Percentiles rank a stretch among this genome's conserved stretches.
phyloP scores from a whole-genome alignment of 2,113 vertebrate species.

The Daboia siamensis region DNA sequence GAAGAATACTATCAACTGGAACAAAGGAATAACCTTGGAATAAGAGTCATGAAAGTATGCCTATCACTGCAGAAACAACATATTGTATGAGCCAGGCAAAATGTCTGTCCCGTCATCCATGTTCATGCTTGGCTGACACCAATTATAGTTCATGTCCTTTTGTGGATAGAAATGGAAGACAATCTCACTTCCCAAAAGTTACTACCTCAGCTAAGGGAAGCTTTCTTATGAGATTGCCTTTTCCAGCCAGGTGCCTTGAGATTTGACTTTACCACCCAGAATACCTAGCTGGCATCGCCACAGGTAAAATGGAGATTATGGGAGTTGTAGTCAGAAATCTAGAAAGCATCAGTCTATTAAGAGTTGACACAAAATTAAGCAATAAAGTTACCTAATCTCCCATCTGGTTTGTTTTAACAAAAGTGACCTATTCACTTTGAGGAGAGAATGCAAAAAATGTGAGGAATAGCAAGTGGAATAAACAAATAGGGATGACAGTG shows the following conservation, averaged over 20 bases:
- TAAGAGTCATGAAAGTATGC: not conserved
- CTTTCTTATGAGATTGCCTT: not conserved
- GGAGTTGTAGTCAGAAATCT: not conserved
- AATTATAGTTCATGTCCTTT: not conserved
- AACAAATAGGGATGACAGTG: not conserved
- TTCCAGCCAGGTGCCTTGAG: not conserved
- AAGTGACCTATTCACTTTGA: not conserved
- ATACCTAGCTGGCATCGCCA: not conserved
- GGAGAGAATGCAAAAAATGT: not conserved
- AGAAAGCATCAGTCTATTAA: not conserved
- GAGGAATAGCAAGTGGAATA: not conserved
- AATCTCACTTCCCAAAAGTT: not conserved
- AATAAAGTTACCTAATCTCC: not conserved
- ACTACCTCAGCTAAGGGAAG: not conserved
- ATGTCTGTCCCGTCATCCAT: not conserved
- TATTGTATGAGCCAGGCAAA: not conserved
- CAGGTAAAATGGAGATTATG: not conserved
- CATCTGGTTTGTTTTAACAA: not conserved
- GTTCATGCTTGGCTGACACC: not conserved
- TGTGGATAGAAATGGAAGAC: too few species aligned
- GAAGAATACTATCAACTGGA: fast-evolving
- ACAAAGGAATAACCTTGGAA: not conserved
- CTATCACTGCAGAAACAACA: not conserved
- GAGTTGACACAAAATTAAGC: not conserved
- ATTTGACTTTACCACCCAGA: not conserved